Evolutionary conservation across 1,140 invertebrate species (phyloP).

Genomic region (Colletes latitarsis): DNA sequence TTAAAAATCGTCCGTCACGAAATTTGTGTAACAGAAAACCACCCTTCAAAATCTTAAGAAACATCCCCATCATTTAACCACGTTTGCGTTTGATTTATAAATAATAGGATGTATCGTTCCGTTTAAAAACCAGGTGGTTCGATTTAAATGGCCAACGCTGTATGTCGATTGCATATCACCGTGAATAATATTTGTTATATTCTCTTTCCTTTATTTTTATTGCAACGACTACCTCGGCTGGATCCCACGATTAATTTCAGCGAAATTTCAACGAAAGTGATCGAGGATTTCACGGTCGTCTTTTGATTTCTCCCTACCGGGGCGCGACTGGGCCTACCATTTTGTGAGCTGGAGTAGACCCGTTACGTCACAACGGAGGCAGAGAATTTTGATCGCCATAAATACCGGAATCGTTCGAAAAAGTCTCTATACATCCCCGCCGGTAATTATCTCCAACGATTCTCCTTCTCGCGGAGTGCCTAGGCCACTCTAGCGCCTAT

Average conservation of each 20-base stretch:
- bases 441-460: constrained; percentile 60
- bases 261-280: background rate
- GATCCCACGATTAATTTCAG: constrained; percentile 1
- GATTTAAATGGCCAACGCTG: no score
- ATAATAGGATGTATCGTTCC: no score
- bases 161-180: no score
- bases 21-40: no score
- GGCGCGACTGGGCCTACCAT: background rate
- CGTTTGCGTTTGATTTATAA: no score
- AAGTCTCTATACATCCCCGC: constrained; percentile 47
- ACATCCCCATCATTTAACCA: no score
- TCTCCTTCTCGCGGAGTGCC: constrained; percentile 50
- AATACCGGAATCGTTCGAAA: constrained; percentile 47
- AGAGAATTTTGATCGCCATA: constrained; percentile 47
- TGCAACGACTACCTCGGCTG: background rate
- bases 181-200: no score
- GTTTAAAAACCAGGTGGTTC: no score
- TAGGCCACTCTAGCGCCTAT: constrained; percentile 43
- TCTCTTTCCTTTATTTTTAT: no score
- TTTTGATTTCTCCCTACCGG: background rate
- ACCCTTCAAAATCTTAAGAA: no score
- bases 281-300: background rate
- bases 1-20: no score
- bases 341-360: constrained; percentile 15
- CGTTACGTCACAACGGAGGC: constrained; percentile 45